phyloP scores from a whole-genome alignment of 2,113 vertebrate genomes.

The Thamnophis sirtalis region DNA sequence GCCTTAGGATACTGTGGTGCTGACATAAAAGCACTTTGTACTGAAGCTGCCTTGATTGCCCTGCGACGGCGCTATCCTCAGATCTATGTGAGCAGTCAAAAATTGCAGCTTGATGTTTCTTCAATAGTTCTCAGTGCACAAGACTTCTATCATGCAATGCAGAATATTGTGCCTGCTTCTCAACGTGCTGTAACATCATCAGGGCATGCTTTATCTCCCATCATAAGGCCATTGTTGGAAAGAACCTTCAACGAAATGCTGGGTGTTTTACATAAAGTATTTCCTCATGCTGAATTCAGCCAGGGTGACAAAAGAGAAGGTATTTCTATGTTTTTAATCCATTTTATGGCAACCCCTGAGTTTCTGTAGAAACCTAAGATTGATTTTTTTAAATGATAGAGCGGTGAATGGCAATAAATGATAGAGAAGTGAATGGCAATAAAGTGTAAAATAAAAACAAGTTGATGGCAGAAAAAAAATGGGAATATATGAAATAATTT shows the following conservation, averaged over 20 bases:
- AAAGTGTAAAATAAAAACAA: neutral
- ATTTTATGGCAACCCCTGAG: neutral
- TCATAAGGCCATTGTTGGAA: slow-evolving; percentile 86
- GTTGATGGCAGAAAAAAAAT: neutral
- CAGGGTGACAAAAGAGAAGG: slow-evolving; percentile 85
- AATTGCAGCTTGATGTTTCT: slow-evolving; percentile 88
- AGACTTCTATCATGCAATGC: slow-evolving; percentile 93
- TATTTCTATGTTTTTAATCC: slow-evolving; percentile 40
- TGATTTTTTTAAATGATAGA: neutral
- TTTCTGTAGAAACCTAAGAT: neutral
- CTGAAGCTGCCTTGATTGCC: slow-evolving; percentile 92
- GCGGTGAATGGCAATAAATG: neutral
- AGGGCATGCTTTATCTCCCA: slow-evolving; percentile 85
- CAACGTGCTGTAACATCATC: slow-evolving; percentile 88
- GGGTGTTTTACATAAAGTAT: slow-evolving; percentile 85
- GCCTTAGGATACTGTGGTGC: slow-evolving; percentile 93
- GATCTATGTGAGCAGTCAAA: slow-evolving; percentile 95
- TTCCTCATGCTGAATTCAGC: slow-evolving; percentile 89
- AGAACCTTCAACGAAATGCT: slow-evolving; percentile 79
- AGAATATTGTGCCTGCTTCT: slow-evolving; percentile 92
- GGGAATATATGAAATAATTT: neutral
- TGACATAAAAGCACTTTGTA: slow-evolving; percentile 99
- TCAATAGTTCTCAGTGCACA: slow-evolving; percentile 88
- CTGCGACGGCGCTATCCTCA: slow-evolving; percentile 94
- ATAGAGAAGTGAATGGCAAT: neutral